Percentiles rank a stretch among this genome's conserved stretches.
Conservation (phyloP, 2,113 vertebrate species). For the Scomber scombrus region DNA sequence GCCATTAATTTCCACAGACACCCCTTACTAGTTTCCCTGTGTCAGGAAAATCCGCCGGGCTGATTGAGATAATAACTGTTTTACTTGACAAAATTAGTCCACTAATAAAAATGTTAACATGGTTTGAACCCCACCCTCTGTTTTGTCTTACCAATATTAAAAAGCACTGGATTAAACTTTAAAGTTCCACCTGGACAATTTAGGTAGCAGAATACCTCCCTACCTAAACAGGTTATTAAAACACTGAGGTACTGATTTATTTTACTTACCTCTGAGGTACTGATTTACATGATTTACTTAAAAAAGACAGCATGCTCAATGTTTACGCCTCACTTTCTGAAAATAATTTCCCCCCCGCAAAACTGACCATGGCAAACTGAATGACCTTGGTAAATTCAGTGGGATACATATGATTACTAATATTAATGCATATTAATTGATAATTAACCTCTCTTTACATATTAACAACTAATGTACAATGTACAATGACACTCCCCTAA, state of each 20-base stretch:
- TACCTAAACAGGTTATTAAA: neutral
- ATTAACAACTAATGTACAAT: no score
- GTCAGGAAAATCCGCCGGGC: slow-evolving; percentile 1
- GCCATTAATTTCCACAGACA: slow-evolving; percentile 36
- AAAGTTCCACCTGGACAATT: neutral
- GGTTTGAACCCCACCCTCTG: neutral
- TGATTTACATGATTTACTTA: no score
- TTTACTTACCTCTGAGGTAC: no score
- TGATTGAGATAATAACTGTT: slow-evolving; percentile 3
- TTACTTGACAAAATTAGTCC: neutral
- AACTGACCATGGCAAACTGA: no score
- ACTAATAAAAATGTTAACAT: neutral
- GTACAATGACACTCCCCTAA: no score
- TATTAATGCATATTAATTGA: no score
- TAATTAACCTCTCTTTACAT: no score
- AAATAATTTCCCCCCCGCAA: no score
- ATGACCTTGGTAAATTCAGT: no score
- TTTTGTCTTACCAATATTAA: neutral
- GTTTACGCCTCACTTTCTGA: no score
- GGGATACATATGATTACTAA: no score
- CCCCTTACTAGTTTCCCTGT: neutral
- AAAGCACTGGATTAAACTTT: neutral
- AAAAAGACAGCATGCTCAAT: no score
- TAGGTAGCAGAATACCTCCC: neutral
- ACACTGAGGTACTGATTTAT: neutral